Conservation (phyloP, 2,797 vertebrate species). For the Poeciliopsis turneri region DNA sequence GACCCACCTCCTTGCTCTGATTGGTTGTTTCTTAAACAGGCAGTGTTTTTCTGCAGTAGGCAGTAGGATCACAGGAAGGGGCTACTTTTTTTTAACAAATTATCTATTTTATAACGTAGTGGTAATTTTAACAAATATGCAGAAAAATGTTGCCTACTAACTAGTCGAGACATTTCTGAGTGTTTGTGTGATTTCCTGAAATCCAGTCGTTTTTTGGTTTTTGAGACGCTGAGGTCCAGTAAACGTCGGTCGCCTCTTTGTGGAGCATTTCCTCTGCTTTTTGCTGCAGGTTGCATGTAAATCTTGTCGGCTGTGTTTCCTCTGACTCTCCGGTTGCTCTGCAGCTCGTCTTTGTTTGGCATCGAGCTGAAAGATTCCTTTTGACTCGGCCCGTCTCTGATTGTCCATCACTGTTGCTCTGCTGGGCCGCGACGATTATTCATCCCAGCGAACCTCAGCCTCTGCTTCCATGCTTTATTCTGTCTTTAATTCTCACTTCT, state of each 20-base stretch:
- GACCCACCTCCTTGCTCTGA: no score
- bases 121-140: no score
- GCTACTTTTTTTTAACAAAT: no score
- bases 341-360: constrained; percentile 23
- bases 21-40: no score
- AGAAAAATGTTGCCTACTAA: no score
- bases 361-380: constrained; percentile 48
- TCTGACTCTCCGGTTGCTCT: constrained; percentile 10
- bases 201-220: neutral
- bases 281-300: neutral
- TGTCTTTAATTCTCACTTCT: constrained; percentile 31
- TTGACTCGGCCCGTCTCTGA: constrained; percentile 7
- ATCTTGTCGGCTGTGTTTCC: neutral
- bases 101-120: no score
- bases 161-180: no score
- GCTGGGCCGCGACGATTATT: neutral
- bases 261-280: neutral
- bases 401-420: constrained; percentile 29
- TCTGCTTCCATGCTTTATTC: neutral
- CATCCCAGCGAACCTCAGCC: neutral
- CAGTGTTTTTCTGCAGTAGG: no score
- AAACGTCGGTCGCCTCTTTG: neutral
- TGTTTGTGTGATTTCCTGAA: no score
- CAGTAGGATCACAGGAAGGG: no score
- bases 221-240: neutral